Evolutionary conservation across 2,797 vertebrate genomes (phyloP).

Genomic region (Chromobotia macracanthus): DNA sequence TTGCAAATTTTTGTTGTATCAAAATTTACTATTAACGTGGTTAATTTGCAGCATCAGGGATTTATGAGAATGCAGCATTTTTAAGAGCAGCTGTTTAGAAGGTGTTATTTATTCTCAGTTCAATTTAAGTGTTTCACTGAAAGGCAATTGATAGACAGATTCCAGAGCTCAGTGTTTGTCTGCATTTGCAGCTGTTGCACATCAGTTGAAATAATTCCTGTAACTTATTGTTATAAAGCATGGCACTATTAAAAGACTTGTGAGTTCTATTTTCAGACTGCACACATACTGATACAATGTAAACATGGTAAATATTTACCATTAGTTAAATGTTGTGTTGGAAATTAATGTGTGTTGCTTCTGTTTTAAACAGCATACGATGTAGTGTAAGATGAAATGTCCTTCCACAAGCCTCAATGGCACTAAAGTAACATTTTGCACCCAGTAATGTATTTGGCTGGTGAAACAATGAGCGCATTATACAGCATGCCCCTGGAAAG

Average conservation of each 20-base stretch:
- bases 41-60: too few relatives aligned
- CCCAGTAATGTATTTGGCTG: constrained; percentile 51
- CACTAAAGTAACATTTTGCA: constrained; percentile 46
- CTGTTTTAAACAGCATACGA: constrained; percentile 31
- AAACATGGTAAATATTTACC: too few relatives aligned
- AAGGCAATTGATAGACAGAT: too few relatives aligned
- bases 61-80: too few relatives aligned
- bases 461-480: constrained; percentile 55
- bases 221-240: neutral
- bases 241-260: too few relatives aligned
- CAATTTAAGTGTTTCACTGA: too few relatives aligned
- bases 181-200: neutral
- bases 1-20: neutral
- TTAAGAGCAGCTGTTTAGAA: too few relatives aligned
- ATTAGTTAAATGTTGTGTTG: neutral
- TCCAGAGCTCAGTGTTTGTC: too few relatives aligned
- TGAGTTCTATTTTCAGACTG: too few relatives aligned
- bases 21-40: too few relatives aligned
- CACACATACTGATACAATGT: too few relatives aligned
- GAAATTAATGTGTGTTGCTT: neutral
- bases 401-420: constrained; percentile 16
- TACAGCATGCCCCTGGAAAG: constrained; percentile 36
- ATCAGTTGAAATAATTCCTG: neutral
- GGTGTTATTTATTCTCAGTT: too few relatives aligned
- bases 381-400: constrained; percentile 44